Percentiles rank a stretch among this genome's conserved stretches.
These are phyloP conservation scores for Gasteruption jaculator DNA, from an alignment of 2,888 invertebrate genomes.

Conservation along the genomic window DNA sequence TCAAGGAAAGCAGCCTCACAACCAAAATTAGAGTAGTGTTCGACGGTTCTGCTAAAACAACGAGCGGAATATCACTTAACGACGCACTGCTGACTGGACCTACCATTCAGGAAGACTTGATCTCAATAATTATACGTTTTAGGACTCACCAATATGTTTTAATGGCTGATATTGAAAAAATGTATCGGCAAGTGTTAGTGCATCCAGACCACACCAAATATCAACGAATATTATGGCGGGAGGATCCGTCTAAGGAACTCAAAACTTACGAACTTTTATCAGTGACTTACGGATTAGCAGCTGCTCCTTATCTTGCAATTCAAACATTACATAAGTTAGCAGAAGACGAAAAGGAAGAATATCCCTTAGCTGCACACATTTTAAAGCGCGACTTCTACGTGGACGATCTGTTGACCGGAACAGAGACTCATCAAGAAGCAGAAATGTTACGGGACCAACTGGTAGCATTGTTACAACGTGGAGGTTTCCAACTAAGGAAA, in stretches of 20 bases:
- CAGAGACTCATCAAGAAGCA: slow-evolving; percentile 14
- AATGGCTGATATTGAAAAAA: slow-evolving; percentile 22
- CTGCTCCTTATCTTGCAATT: slow-evolving; percentile 20
- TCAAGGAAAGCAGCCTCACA: slow-evolving; percentile 14
- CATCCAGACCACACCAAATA: slow-evolving; percentile 13
- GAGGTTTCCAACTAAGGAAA: slow-evolving; percentile 17
- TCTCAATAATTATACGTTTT: slow-evolving; percentile 15
- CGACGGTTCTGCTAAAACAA: slow-evolving; percentile 19
- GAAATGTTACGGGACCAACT: slow-evolving; percentile 14
- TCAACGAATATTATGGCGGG: slow-evolving; percentile 18
- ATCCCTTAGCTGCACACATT: slow-evolving; percentile 12
- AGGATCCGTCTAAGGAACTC: slow-evolving; percentile 4
- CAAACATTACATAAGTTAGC: slow-evolving; percentile 16
- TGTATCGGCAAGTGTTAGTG: slow-evolving; percentile 21
- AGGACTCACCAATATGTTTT: slow-evolving; percentile 11
- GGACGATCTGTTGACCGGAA: slow-evolving; percentile 18
- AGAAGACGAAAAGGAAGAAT: slow-evolving; percentile 12
- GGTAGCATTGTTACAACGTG: slow-evolving; percentile 11
- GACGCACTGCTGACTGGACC: slow-evolving; percentile 18
- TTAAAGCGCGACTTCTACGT: slow-evolving; percentile 18
- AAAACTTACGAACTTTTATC: slow-evolving; percentile 14
- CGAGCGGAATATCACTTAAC: slow-evolving; percentile 17
- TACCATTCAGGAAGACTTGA: slow-evolving; percentile 18
- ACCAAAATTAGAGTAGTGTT: slow-evolving; percentile 23
- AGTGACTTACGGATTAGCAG: slow-evolving; percentile 19